Base-by-base conservation (phyloP, 1,140 invertebrate species). In the Dinoponera quadriceps region DNA sequence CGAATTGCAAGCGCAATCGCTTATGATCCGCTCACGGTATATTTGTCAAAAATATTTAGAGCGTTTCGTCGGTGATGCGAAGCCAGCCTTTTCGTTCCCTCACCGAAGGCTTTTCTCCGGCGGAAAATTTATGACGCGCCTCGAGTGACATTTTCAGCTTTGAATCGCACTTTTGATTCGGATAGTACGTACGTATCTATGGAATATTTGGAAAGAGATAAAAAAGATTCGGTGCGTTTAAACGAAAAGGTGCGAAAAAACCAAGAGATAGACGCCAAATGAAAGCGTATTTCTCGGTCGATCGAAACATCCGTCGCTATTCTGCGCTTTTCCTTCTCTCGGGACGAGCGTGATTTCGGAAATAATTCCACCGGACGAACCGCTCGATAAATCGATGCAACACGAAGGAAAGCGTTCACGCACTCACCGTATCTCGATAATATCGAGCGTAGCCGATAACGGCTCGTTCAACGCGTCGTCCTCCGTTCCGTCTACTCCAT, bases 361-460 rank as follows among this genome's bases (percentile, higher is more conserved):
- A 55, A 82, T 62, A 74, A 74, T 82, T 62, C 69, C 38, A 59
- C 49, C 68, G 71, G 44, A 54, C 33, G 62, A 18, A 44, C 38
- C 51, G 29, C 29, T 80, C 65, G 65, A 80, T 78, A 78, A 78
- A 68, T 74, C 69, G 78, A 29, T 51, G 27, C n/a, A 20, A n/a
- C 18, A 80, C 59, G 69, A 81, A 74, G 55, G 68, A 73, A 81
- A 29, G 22, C 25, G 29, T 73, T 60, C 78, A 71, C 33, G 74
- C 55, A 54, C 22, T 59, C 71, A 57, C 63, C 49, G 62, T 87
- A 57, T 83, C 55, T 55, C 82, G 78, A 85, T 87, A 83, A 80
- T 85, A 86, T 88, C 73, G 55, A 85, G 82, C 73, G 63, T 77
- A 77, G 72, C 57, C 27, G 85, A 87, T 88, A 87, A 88, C 85